These are phyloP conservation scores for Aspidiotus destructor DNA, from an alignment of 2,888 invertebrate species.

Conservation along the genomic window DNA sequence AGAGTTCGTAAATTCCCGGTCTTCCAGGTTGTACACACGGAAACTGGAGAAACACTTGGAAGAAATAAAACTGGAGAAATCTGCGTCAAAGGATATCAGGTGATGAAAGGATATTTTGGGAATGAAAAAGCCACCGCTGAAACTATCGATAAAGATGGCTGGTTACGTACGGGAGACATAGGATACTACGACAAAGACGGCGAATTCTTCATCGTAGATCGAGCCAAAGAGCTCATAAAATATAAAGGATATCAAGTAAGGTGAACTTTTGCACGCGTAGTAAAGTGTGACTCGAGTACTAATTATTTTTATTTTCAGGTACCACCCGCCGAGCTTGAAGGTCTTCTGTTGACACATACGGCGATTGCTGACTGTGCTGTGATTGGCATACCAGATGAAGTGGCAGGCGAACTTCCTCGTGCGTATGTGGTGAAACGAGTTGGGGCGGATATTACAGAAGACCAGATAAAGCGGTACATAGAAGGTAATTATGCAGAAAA, in stretches of 20 bases:
- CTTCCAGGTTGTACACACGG: constrained; percentile 37
- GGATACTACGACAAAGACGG: constrained; percentile 72
- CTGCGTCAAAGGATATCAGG: constrained; percentile 67
- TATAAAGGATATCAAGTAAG: constrained; percentile 65
- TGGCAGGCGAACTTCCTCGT: constrained; percentile 63
- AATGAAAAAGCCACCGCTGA: constrained; percentile 56
- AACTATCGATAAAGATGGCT: constrained; percentile 62
- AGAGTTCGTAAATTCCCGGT: too few relatives aligned
- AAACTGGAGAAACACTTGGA: constrained; percentile 50
- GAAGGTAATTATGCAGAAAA: constrained; percentile 51
- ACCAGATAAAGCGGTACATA: constrained; percentile 49
- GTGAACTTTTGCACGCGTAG: neutral
- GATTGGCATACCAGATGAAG: constrained; percentile 63
- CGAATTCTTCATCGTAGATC: constrained; percentile 69
- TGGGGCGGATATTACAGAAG: constrained; percentile 48
- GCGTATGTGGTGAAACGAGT: constrained; percentile 61
- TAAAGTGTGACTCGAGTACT: neutral
- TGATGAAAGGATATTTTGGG: constrained; percentile 76
- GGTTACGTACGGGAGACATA: constrained; percentile 68
- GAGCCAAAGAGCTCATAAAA: constrained; percentile 82
- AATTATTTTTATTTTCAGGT: constrained; percentile 48
- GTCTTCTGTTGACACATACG: constrained; percentile 60
- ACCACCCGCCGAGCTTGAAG: constrained; percentile 80
- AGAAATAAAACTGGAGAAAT: constrained; percentile 66
- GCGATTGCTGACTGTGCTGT: constrained; percentile 70